Base-by-base conservation (phyloP, 2,888 invertebrate species). In the Oxycera nigricornis region DNA sequence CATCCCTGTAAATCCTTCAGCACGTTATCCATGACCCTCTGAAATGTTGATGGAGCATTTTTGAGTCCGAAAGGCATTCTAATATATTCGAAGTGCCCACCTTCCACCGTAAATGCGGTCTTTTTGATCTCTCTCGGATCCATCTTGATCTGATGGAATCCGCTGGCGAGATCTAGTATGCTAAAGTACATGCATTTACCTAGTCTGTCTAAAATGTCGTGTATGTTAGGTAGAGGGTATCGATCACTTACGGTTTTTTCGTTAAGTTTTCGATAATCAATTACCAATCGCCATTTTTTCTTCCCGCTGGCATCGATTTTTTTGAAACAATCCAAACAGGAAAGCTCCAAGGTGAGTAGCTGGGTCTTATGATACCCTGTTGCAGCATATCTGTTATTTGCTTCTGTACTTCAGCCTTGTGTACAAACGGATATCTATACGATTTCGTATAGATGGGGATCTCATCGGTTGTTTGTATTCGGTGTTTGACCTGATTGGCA, bases 111-210 rank as follows among this genome's bases (percentile, higher is more conserved):
- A 31, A 75, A n/a, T 78, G 28, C 9, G 77, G 79, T 35, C 77
- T 35, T 35, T 35, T 35, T 6, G 11, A 35, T 35, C 6, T 35
- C 6, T 35, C 11, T 35, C 6, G 35, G 35, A 11, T 35, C 35
- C 35, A 7, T 35, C 11, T 35, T 11, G 35, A 35, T 35, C 11
- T 11, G 35, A 35, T 35, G 11, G 11, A 35, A 35, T 11, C 35
- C 35, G 35, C 35, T 35, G 6, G 35, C 11, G 11, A 35, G 35
- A 11, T 35, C 35, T 35, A 35, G 6, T 7, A 11, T 35, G 6
- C 6, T 7, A 35, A 35, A 35, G 35, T 82, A 84, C 73, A 79
- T 79, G 35, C 35, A 7, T 35, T 35, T 35, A 6, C 35, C 35
- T 6, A 35, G 11, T 7, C 11, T 6, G 35, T 35, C 35, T 6